A percentile compares a stretch with the other conserved stretches of the same genome.
phyloP scores from a whole-genome alignment of 2,797 vertebrate genomes.

The Neosilurus hyrtlii region DNA sequence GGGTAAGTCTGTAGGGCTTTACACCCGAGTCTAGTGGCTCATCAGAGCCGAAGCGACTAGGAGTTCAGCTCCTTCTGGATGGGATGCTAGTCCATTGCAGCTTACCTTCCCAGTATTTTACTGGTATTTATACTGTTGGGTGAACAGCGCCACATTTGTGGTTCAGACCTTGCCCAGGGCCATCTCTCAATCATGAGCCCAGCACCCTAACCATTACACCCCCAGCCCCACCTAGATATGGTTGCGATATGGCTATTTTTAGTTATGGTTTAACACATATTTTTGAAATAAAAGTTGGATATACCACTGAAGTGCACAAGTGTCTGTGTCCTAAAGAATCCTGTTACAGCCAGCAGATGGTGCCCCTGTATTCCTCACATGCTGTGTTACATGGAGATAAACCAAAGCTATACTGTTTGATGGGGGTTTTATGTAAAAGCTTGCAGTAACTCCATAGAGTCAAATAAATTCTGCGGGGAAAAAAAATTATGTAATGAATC shows the following conservation, averaged over 20 bases:
- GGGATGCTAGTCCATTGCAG: too few species aligned
- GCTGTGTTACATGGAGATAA: neutral
- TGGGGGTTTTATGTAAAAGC: constrained; percentile 4
- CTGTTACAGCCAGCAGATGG: constrained; percentile 54
- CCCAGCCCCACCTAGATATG: too few species aligned
- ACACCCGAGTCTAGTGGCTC: too few species aligned
- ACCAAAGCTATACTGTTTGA: neutral
- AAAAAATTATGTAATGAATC: neutral
- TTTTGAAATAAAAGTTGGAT: neutral
- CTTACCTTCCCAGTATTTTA: too few species aligned
- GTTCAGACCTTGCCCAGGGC: too few species aligned
- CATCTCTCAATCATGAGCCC: too few species aligned
- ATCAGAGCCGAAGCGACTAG: too few species aligned
- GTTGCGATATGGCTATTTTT: neutral
- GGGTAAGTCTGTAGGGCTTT: too few species aligned
- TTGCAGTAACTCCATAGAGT: neutral
- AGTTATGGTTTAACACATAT: neutral
- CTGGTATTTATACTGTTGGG: too few species aligned
- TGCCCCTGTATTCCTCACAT: constrained; percentile 40
- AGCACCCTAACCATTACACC: too few species aligned
- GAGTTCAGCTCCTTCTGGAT: too few species aligned
- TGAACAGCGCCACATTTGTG: too few species aligned
- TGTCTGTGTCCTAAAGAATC: neutral
- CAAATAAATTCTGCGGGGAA: neutral
- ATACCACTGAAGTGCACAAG: neutral